Conservation (phyloP, 30 jellyfish, hydroid and myxozoan species). For the Cassiopea xamachana region DNA sequence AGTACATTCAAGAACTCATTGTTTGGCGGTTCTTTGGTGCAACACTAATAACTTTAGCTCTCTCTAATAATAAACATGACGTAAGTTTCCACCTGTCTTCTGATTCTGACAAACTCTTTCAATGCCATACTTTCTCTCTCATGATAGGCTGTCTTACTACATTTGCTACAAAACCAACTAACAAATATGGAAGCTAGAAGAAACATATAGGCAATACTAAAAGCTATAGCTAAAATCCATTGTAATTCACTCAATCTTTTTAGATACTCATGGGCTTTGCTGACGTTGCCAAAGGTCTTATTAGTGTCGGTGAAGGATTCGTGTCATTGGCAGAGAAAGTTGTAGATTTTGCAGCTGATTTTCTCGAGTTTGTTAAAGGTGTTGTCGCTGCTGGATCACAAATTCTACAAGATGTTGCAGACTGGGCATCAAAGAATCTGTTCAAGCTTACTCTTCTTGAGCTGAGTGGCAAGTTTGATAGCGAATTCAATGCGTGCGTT, state of each 20-base stretch:
- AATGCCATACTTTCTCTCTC: too few relatives aligned
- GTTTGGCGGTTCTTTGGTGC: too few relatives aligned
- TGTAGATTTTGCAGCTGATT: constrained; percentile 52
- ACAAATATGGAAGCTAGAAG: too few relatives aligned
- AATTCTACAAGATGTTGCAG: constrained; percentile 17
- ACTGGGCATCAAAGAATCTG: constrained; percentile 51
- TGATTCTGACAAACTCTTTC: too few relatives aligned
- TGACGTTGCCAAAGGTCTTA: constrained; percentile 69
- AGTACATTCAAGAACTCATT: too few relatives aligned
- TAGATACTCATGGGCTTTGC: constrained; percentile 70
- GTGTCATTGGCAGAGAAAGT: constrained; percentile 50
- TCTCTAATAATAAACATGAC: too few relatives aligned
- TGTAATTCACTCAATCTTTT: neutral
- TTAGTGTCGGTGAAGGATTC: constrained; percentile 50
- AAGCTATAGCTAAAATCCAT: neutral
- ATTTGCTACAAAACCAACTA: too few relatives aligned
- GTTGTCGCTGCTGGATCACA: constrained; percentile 54
- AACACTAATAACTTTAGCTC: too few relatives aligned
- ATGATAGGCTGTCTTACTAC: too few relatives aligned
- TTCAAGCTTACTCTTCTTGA: constrained; percentile 27
- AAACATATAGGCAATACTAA: neutral
- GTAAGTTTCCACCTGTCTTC: too few relatives aligned
- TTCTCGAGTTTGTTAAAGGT: constrained; percentile 20
- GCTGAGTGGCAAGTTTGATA: constrained; percentile 49
- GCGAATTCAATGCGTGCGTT: constrained; percentile 71